Base-by-base conservation (phyloP, 2,113 vertebrate species). In the Nothocercus julius region DNA sequence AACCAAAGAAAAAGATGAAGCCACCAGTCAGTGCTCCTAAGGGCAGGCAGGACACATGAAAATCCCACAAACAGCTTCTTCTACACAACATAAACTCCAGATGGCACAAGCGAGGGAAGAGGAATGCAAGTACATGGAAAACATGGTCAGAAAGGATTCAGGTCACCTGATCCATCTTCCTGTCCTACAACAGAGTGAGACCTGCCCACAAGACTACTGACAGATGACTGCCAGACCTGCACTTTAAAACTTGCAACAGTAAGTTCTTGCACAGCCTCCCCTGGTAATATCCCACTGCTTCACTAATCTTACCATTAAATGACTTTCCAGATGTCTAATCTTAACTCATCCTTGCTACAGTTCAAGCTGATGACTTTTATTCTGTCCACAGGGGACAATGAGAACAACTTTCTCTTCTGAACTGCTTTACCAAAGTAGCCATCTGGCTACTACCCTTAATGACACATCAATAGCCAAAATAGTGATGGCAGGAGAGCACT, bases 381-480 rank as follows among this genome's bases (percentile, higher is more conserved):
- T 56, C 56, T 45, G 34, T 62, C 56, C 67, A 34, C 45, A 47
- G 13, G 0, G 1, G 34, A 76, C 75, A 66, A 2, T 0, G 27
- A 83, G 32, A 85, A 79, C 17, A 56, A 76, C 19, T 2, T 72
- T 40, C 53, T 82, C 58, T 72, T 62, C 38, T 34, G 4, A 1
- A 17, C 28, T 4, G 10, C 16, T 0, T 2, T 2, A 14, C 34
- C 62, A 73, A 59, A 34, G 34, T 15, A 5, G 28, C 25, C 32
- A 34, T 42, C 40, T 47, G 47, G n/a, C 14, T 16, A 2, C 53
- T 22, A 6, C 27, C 54, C n/a, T 38, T 14, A 19, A 61, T 0
- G 0, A 68, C 32, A 19, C 18, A 10, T 3, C 16, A 34, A 40
- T 4, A 59, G 47, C 38, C 36, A 30, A 20, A 14, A 1, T 3